These are phyloP conservation scores for Drosophila pseudoobscura DNA, from an alignment of 1,140 invertebrate genomes.

Conservation along the genomic window DNA sequence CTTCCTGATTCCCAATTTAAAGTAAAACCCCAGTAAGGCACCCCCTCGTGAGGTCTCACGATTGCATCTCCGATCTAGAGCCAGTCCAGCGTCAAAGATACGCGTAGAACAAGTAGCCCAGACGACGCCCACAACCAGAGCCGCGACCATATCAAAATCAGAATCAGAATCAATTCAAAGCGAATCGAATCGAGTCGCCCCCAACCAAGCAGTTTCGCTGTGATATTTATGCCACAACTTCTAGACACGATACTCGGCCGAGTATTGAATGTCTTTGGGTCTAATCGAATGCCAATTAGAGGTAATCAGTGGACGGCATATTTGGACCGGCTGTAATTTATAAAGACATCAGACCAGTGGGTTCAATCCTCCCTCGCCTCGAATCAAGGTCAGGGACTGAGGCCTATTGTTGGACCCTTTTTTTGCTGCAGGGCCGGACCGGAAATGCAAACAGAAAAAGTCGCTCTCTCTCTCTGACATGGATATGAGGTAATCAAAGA, in stretches of 20 bases:
- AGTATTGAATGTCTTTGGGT: slow-evolving; percentile 13
- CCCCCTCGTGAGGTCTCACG: neutral
- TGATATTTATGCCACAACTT: slow-evolving; percentile 47
- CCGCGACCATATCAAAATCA: too few species aligned
- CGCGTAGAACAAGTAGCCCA: slow-evolving; percentile 42
- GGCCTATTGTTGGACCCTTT: slow-evolving; percentile 12
- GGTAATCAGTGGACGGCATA: slow-evolving; percentile 47
- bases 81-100: neutral
- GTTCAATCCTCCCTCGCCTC: slow-evolving; percentile 28
- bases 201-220: slow-evolving; percentile 19
- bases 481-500: slow-evolving; percentile 78
- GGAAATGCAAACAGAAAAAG: slow-evolving; percentile 65
- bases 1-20: too few species aligned
- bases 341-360: neutral
- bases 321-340: slow-evolving; percentile 43
- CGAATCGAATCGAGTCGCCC: slow-evolving; percentile 27
- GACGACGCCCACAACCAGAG: slow-evolving; percentile 29
- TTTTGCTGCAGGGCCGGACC: slow-evolving; percentile 26
- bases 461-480: slow-evolving; percentile 39
- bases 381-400: slow-evolving; percentile 7
- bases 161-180: slow-evolving; percentile 10
- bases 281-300: slow-evolving; percentile 59
- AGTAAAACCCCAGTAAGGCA: too few species aligned
- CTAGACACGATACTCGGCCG: neutral
- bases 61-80: slow-evolving; percentile 3